Evolutionary conservation across 2,113 vertebrate species (phyloP).

Genomic region (Onychorhynchus coronatus): DNA sequence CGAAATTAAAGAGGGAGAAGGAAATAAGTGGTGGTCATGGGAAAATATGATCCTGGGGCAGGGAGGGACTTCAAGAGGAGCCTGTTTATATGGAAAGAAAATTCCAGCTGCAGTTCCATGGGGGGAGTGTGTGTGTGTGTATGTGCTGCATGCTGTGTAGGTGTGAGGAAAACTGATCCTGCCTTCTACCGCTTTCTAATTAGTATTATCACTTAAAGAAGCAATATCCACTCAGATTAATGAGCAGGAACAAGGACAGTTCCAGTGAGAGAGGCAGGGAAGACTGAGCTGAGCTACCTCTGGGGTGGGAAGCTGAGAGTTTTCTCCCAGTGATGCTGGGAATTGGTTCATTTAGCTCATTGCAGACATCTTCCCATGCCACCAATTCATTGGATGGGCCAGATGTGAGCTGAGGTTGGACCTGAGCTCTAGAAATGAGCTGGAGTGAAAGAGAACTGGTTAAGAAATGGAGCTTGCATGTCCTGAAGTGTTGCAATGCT

Average conservation of each 20-base stretch:
- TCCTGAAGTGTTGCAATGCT: not conserved
- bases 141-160: not conserved
- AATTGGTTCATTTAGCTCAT: not conserved
- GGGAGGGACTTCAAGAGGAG: not conserved
- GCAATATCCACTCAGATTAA: not conserved
- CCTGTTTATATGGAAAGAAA: not conserved
- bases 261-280: fast-evolving
- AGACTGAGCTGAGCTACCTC: not conserved
- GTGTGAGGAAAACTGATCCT: not conserved
- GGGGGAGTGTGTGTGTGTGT: too few species aligned
- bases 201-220: not conserved
- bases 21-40: not conserved
- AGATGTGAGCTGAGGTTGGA: not conserved
- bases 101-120: not conserved
- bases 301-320: not conserved
- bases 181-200: not conserved
- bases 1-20: not conserved
- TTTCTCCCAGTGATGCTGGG: not conserved
- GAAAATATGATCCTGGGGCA: not conserved
- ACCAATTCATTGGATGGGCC: fast-evolving
- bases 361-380: fast-evolving
- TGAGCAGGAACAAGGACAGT: not conserved
- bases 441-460: not conserved
- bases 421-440: not conserved
- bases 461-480: not conserved